Base-by-base conservation (phyloP, 1,140 invertebrate genomes). In the Conus betulinus region DNA sequence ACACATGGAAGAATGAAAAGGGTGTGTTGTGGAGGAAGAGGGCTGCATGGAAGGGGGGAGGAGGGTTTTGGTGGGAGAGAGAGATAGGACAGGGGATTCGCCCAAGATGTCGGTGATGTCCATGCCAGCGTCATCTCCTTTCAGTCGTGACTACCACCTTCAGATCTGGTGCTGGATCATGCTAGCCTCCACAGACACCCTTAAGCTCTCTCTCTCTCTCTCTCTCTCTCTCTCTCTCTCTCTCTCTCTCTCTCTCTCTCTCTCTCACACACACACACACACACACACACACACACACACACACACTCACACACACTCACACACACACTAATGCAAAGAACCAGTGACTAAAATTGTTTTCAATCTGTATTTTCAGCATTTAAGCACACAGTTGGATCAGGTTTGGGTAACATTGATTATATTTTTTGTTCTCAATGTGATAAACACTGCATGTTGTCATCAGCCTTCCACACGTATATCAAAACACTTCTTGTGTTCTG, bases 351-450 rank as follows among this genome's bases (percentile, higher is more conserved):
- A 71, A 6, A n/a, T 71, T n/a, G 23, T 87, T 87, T 87, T 74
- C 85, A 39, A 71, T 71, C 11, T 71, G 39, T n/a, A 23, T 87
- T 87, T 87, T 74, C 85, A 87, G 85, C 71, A 53, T 87, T 11
- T 87, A 79, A 53, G 71, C 17, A 53, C 57, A 27, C 71, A 20
- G 8, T 74, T 8, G 27, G 25, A 52, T 25, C 67, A 87, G 85
- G 85, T 87, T 87, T 87, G 85, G n/a, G 20, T 27, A 20, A 79
- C 17, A 39, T 39, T 39, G 39, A 39, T 39, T 51, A 60, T 23
- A 17, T 11, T 71, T 71, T 71, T 20, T 20, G 11, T 71, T 20
- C 20, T 7, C 23, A n/a, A 23, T n/a, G 67, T 71, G 11, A 7
- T 71, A 71, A 20, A 60, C 57, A 60, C 8, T 15, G 15, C 57